Evolutionary conservation across 2,797 vertebrate genomes (phyloP).

Genomic region (Melanotaenia nigrans): DNA sequence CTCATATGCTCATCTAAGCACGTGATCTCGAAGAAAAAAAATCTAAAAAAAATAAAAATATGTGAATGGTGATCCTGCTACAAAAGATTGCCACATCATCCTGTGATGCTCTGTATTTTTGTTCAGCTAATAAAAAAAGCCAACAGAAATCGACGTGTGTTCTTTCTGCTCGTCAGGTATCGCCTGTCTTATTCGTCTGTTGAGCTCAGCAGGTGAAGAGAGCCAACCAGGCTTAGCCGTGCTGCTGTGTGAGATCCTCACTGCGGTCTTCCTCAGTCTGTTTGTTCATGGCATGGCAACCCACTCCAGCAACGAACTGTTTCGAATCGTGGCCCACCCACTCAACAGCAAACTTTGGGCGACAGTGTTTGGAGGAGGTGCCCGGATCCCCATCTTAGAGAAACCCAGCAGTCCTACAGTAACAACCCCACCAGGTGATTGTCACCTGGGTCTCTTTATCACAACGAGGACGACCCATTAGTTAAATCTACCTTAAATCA

Average conservation of each 20-base stretch:
- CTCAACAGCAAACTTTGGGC: constrained; percentile 95
- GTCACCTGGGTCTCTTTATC: constrained; percentile 13
- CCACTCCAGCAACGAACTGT: constrained; percentile 94
- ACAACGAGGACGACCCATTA: constrained; percentile 22
- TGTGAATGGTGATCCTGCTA: neutral
- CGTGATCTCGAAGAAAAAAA: neutral
- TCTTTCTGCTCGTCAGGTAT: constrained; percentile 83
- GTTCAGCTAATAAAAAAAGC: neutral
- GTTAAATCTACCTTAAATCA: constrained; percentile 40
- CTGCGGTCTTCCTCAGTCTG: constrained; percentile 94
- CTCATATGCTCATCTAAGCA: neutral
- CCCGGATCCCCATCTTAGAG: constrained; percentile 76
- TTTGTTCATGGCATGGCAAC: constrained; percentile 97
- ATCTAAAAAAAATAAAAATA: neutral
- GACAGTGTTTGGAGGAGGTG: constrained; percentile 93
- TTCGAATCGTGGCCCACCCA: constrained; percentile 92
- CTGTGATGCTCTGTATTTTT: neutral
- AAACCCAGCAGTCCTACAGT: constrained; percentile 78
- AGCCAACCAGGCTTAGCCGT: constrained; percentile 91
- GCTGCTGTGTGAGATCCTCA: constrained; percentile 95
- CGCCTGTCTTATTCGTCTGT: constrained; percentile 83
- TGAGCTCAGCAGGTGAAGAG: constrained; percentile 93
- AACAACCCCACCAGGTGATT: constrained; percentile 82
- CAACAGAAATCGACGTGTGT: neutral
- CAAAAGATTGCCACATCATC: neutral